Conservation (phyloP, 2,797 vertebrate genomes). For the Danio jaintianensis region DNA sequence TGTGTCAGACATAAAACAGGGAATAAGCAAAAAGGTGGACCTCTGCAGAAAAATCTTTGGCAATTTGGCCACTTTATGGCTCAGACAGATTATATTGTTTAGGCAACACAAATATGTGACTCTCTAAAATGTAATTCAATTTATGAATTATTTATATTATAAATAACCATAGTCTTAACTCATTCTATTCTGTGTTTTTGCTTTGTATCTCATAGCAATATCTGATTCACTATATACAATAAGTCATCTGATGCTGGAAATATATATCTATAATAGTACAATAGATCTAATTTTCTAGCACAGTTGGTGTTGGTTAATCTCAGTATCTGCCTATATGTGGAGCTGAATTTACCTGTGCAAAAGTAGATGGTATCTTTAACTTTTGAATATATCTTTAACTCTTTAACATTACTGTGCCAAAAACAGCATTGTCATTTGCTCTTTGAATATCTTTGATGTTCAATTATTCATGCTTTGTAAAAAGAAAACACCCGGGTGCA, state of each 20-base stretch:
- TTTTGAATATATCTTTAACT: slow-evolving; percentile 35
- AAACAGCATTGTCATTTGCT: slow-evolving; percentile 53
- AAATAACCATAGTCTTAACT: no score
- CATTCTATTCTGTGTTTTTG: background rate
- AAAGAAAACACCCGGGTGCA: slow-evolving; percentile 27
- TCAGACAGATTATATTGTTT: no score
- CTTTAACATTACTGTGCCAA: slow-evolving; percentile 27
- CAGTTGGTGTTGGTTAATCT: background rate
- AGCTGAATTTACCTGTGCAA: background rate
- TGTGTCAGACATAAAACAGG: no score
- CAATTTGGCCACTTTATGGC: no score
- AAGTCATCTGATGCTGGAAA: background rate
- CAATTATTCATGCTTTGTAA: slow-evolving; percentile 48
- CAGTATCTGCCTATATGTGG: background rate
- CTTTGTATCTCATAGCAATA: background rate
- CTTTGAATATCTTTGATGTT: slow-evolving; percentile 54
- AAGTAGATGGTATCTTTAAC: slow-evolving; percentile 11
- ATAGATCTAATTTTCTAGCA: background rate
- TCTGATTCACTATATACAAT: no score
- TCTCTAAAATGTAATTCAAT: no score
- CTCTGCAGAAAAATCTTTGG: no score
- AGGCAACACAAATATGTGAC: no score
- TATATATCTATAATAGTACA: no score
- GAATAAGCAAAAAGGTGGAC: no score
- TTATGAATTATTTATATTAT: no score